phyloP scores from a whole-genome alignment of 2,888 invertebrate genomes.

The Dyspetes luteomarginatus region DNA sequence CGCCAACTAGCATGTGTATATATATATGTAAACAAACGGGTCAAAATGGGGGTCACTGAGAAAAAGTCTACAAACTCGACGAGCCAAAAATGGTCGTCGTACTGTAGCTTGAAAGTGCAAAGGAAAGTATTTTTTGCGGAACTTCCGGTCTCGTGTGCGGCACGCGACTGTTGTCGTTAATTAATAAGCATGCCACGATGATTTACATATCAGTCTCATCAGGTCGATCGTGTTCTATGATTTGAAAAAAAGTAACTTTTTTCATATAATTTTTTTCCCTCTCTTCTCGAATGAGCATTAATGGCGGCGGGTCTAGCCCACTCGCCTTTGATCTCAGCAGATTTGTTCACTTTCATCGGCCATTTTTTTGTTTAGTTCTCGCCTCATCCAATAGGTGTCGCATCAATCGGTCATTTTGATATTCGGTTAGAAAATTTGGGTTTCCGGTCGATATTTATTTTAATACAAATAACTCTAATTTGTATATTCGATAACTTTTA shows the following conservation, averaged over 20 bases:
- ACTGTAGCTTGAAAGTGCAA: conserved; percentile 49
- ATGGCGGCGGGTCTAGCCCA: too few species aligned
- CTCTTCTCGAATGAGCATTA: too few species aligned
- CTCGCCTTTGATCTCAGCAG: too few species aligned
- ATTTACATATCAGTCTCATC: neutral
- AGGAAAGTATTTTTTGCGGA: conserved; percentile 60
- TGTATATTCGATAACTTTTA: conserved; percentile 38
- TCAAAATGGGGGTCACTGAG: conserved; percentile 3
- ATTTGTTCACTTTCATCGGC: too few species aligned
- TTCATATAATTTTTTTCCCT: neutral
- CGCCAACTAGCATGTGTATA: neutral
- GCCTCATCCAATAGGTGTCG: too few species aligned
- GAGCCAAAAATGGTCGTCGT: conserved; percentile 31
- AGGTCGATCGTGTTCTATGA: neutral
- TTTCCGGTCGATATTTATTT: neutral
- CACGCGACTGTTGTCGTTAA: conserved; percentile 53
- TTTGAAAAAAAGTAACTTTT: too few species aligned
- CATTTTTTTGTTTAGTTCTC: too few species aligned
- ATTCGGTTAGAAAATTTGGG: too few species aligned
- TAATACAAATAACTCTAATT: neutral
- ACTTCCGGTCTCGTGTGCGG: conserved; percentile 50
- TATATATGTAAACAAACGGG: neutral
- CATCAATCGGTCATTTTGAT: too few species aligned
- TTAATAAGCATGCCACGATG: conserved; percentile 22
- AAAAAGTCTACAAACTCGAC: conserved; percentile 11